These are phyloP conservation scores for Phthorimaea operculella DNA, from an alignment of 1,140 invertebrate species.

Conservation along the genomic window DNA sequence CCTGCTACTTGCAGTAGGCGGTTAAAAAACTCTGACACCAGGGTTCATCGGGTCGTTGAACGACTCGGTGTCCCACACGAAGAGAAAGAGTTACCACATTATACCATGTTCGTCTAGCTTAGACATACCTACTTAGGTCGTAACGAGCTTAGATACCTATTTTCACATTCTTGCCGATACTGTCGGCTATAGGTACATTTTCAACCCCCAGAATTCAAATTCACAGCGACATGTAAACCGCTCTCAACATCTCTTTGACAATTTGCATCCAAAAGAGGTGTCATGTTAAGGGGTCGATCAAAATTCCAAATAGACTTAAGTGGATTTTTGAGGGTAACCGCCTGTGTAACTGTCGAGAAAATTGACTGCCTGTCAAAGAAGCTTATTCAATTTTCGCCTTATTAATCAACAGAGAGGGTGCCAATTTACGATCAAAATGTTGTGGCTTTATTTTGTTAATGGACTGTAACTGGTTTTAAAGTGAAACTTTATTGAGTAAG, in stretches of 20 bases:
- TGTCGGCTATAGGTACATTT: too few relatives aligned
- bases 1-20: too few relatives aligned
- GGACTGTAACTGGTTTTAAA: conserved; percentile 18
- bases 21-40: too few relatives aligned
- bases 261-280: conserved; percentile 65
- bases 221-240: conserved; percentile 33
- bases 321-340: conserved; percentile 57
- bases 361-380: conserved; percentile 61
- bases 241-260: conserved; percentile 45
- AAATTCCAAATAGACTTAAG: conserved; percentile 66
- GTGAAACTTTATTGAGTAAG: conserved; percentile 2
- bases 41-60: too few relatives aligned
- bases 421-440: conserved; percentile 19
- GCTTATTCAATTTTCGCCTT: conserved; percentile 58
- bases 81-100: too few relatives aligned
- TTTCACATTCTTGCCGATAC: too few relatives aligned
- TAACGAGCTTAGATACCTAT: too few relatives aligned
- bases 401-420: conserved; percentile 48
- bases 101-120: too few relatives aligned
- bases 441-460: conserved; percentile 21
- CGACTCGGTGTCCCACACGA: too few relatives aligned
- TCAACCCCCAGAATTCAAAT: too few relatives aligned
- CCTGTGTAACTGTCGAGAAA: conserved; percentile 46
- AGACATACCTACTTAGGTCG: too few relatives aligned
- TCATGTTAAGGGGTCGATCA: conserved; percentile 59